A percentile compares a stretch with the other conserved stretches of the same genome.
Conservation (phyloP, 2,797 vertebrate species). For the Gallinago nigripennis region DNA sequence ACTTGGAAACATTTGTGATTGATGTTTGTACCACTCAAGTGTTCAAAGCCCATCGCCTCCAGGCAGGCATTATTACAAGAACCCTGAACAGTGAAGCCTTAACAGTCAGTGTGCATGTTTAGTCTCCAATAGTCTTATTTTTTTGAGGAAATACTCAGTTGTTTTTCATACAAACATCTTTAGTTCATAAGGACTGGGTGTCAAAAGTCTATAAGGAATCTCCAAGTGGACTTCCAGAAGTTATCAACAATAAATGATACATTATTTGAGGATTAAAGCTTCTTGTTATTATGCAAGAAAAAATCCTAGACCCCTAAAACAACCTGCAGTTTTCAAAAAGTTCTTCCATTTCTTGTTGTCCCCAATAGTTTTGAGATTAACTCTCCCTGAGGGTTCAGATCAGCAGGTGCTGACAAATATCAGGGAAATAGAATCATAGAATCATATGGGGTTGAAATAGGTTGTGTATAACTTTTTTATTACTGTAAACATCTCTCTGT, state of each 20-base stretch:
- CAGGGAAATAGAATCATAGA: neutral
- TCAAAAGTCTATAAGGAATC: neutral
- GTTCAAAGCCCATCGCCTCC: neutral
- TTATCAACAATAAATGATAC: neutral
- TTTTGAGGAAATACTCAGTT: neutral
- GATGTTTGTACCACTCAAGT: fast-evolving
- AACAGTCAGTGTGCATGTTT: neutral
- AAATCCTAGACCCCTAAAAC: neutral
- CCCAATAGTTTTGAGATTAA: neutral
- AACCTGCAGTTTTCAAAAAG: neutral
- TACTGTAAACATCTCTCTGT: neutral
- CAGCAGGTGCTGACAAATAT: neutral
- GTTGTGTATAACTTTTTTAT: neutral
- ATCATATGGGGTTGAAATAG: no score
- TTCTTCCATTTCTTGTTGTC: neutral
- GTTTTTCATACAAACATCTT: neutral
- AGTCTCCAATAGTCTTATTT: neutral
- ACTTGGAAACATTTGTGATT: neutral
- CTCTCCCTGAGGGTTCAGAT: neutral
- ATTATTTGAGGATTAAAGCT: neutral
- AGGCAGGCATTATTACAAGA: neutral
- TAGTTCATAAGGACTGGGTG: neutral
- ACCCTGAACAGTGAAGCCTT: neutral
- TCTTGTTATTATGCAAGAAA: neutral
- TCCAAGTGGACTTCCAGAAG: neutral